These are phyloP conservation scores for Pomatostomus ruficeps DNA, from an alignment of 2,113 vertebrate genomes.

Conservation along the genomic window DNA sequence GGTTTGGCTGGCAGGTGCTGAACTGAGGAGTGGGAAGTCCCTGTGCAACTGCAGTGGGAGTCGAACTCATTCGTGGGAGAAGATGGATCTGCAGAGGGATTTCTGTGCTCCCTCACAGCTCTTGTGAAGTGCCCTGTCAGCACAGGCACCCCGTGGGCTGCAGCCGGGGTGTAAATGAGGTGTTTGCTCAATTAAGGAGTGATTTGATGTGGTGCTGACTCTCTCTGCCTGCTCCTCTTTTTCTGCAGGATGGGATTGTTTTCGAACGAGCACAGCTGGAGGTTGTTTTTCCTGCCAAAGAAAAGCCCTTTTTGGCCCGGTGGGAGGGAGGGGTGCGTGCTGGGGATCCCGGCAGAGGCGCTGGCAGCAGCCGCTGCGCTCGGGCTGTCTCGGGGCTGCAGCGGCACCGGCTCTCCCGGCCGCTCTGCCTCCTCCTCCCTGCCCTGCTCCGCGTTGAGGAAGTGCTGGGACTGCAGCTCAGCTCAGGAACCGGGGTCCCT, in stretches of 20 bases:
- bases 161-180: background rate
- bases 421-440: background rate
- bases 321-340: rapidly evolving
- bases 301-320: background rate
- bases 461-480: background rate
- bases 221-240: background rate
- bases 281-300: background rate
- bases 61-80: background rate
- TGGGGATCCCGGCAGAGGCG: background rate
- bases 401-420: background rate
- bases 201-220: background rate
- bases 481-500: rapidly evolving
- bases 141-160: background rate
- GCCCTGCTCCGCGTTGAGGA: background rate
- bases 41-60: background rate
- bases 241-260: background rate
- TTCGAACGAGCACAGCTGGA: background rate
- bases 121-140: background rate
- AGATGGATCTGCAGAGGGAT: background rate
- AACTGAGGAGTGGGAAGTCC: background rate
- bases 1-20: background rate
- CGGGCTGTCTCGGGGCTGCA: background rate
- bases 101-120: background rate
- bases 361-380: background rate
- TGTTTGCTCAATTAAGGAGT: background rate